Percentiles rank a stretch among this genome's conserved stretches.
These are phyloP conservation scores for Zaprionus ornatus DNA, from an alignment of 1,140 invertebrate genomes.

Conservation along the genomic window DNA sequence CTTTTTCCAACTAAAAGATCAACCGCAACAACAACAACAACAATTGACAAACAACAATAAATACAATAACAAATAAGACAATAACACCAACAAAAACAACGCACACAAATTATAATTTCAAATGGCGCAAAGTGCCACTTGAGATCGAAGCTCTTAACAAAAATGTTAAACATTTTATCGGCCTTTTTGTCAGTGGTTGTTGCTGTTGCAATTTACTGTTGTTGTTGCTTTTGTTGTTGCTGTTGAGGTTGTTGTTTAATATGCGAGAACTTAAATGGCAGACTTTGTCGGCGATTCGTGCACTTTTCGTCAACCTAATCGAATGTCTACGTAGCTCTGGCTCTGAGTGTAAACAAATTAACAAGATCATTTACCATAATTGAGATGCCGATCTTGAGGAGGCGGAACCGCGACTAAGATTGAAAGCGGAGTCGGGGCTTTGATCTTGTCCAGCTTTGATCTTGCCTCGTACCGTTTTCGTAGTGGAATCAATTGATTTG, in stretches of 20 bases:
- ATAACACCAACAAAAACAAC: slow-evolving; percentile 58
- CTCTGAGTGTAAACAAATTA: slow-evolving; percentile 77
- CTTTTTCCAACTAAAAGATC: slow-evolving; percentile 5
- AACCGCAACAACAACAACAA: slow-evolving; percentile 42
- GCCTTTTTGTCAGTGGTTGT: slow-evolving; percentile 34
- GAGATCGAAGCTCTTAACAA: slow-evolving; percentile 70
- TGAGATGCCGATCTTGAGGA: slow-evolving; percentile 62
- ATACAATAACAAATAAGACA: slow-evolving; percentile 45
- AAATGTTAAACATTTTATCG: slow-evolving; percentile 79
- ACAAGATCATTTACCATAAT: slow-evolving; percentile 77
- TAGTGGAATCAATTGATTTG: slow-evolving; percentile 27
- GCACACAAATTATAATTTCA: slow-evolving; percentile 79
- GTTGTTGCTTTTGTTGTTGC: slow-evolving; percentile 21
- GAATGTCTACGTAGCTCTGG: slow-evolving; percentile 44
- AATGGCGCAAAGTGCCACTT: slow-evolving; percentile 77
- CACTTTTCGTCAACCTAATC: slow-evolving; percentile 54
- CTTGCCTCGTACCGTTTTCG: slow-evolving; percentile 2
- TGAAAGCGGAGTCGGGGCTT: slow-evolving; percentile 50
- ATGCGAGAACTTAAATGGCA: slow-evolving; percentile 61
- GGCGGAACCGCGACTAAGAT: slow-evolving; percentile 40
- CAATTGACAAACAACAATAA: slow-evolving; percentile 11
- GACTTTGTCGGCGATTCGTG: slow-evolving; percentile 67
- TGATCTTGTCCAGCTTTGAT: slow-evolving; percentile 51
- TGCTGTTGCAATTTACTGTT: slow-evolving; percentile 23
- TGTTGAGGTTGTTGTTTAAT: slow-evolving; percentile 50